Evolutionary conservation across 2,797 vertebrate genomes (phyloP), one percentile per base, ranked within the genome.

Genomic region (Gymnoscopelus braueri): DNA sequence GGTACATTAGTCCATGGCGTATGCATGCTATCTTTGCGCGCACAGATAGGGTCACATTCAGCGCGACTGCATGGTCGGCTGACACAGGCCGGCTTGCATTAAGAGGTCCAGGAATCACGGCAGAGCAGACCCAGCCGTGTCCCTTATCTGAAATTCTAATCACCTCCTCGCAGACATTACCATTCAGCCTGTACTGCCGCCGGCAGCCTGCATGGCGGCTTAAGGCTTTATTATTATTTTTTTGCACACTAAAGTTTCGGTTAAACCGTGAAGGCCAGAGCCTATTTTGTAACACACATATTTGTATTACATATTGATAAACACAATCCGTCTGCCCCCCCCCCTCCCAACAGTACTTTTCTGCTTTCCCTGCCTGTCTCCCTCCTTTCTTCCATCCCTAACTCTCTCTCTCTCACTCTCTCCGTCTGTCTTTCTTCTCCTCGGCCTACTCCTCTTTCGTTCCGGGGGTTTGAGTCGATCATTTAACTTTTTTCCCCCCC

Each of bases 141-240:
- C 32, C 72, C 77, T 68, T 86, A 89, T 91, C 89, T 87, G 84
- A 86, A 89, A 91, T 90, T 91, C 88, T 88, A 89, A 92, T 91
- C 87, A 73, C 64, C 80, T 1, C 26, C 82, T 83, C 53, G 32
- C 87, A 73, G 72, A 69, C 84, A 87, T 91, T 86, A 84, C 76
- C 83, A 90, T 90, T 88, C 89, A 74, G 72, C 1, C 74, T 59
- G 74, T 48, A 66, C 81, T 66, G 29, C 77, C 0, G 60, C 74
- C 32, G 75, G 69, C 83, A 78, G 81, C 77, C 75, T 69, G 59
- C 65, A 60, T 77, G 63, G 24, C 59, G 15, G 66, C 74, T 71
- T 35, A 35, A 58, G 69, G 80, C 81, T 89, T 80, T 84, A 71
- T 35, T 35, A 35, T 35, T 35, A 35, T 35, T 35, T 35, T 35